Evolutionary conservation across 2,113 vertebrate genomes (phyloP).

Genomic region (Ginglymostoma cirratum): DNA sequence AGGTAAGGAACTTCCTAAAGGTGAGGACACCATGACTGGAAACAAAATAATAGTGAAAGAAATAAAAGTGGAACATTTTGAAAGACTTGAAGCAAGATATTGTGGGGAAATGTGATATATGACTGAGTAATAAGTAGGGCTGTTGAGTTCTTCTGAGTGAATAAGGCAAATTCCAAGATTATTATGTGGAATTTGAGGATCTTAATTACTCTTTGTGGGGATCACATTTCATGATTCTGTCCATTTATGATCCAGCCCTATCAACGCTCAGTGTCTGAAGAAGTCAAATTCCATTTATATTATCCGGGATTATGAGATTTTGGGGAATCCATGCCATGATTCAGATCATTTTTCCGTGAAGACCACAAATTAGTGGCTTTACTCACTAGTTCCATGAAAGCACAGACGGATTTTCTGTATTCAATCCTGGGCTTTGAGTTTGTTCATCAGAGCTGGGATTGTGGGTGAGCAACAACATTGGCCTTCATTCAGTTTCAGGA

Average conservation of each 20-base stretch:
- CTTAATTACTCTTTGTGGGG: background rate
- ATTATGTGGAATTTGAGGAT: background rate
- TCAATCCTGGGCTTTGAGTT: background rate
- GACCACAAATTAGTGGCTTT: background rate
- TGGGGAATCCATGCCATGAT: background rate
- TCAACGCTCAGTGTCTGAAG: background rate
- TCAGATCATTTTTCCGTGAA: background rate
- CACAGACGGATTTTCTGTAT: background rate
- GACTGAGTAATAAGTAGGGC: background rate
- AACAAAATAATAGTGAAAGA: background rate
- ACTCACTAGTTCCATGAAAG: background rate
- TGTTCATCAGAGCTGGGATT: background rate
- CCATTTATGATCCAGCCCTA: background rate
- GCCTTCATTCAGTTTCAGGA: background rate
- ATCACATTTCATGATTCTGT: background rate
- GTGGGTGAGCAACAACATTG: background rate
- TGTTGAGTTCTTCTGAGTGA: background rate
- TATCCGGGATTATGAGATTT: background rate
- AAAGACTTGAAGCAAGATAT: background rate
- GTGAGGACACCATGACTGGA: background rate
- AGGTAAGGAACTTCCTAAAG: background rate
- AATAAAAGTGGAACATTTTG: background rate
- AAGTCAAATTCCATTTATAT: constrained; percentile 6
- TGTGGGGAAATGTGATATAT: background rate
- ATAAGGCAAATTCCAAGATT: constrained; percentile 9